These are phyloP conservation scores for Montipora capricornis DNA, from an alignment of 64 coral and sea anemone genomes.

Conservation along the genomic window DNA sequence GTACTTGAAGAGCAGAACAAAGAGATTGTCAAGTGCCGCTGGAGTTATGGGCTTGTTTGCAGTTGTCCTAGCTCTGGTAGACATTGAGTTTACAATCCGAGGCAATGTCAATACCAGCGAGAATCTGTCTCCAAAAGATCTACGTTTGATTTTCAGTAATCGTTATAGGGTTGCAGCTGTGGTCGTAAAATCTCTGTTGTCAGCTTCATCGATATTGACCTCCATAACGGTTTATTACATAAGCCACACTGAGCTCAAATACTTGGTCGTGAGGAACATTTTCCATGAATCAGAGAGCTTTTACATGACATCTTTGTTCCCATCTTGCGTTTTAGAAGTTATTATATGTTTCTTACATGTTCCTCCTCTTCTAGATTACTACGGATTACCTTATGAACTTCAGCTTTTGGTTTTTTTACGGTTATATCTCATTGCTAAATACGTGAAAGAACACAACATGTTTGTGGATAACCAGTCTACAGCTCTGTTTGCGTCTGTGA, in stretches of 20 bases:
- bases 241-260: slow-evolving; percentile 72
- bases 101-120: not conserved
- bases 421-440: slow-evolving; percentile 86
- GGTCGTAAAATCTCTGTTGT: slow-evolving; percentile 62
- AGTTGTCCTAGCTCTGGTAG: slow-evolving; percentile 61
- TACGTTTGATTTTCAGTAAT: slow-evolving; percentile 18
- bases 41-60: slow-evolving; percentile 73
- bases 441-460: slow-evolving; percentile 89
- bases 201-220: slow-evolving; percentile 78
- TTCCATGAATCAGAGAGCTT: slow-evolving; percentile 87
- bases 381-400: slow-evolving; percentile 81
- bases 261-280: slow-evolving; percentile 83
- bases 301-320: slow-evolving; percentile 68
- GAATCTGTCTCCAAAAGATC: slow-evolving; percentile 37
- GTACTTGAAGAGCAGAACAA: slow-evolving; percentile 64
- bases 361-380: slow-evolving; percentile 71
- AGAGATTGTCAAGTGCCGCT: slow-evolving; percentile 58
- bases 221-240: slow-evolving; percentile 76
- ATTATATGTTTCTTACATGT: slow-evolving; percentile 80
- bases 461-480: slow-evolving; percentile 90
- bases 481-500: slow-evolving; percentile 87
- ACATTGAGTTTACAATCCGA: slow-evolving; percentile 71
- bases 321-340: slow-evolving; percentile 71
- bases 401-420: slow-evolving; percentile 89
- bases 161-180: slow-evolving; percentile 51